phyloP scores from a whole-genome alignment of 2,888 invertebrate species.

The Trichogramma dendrolimi region DNA sequence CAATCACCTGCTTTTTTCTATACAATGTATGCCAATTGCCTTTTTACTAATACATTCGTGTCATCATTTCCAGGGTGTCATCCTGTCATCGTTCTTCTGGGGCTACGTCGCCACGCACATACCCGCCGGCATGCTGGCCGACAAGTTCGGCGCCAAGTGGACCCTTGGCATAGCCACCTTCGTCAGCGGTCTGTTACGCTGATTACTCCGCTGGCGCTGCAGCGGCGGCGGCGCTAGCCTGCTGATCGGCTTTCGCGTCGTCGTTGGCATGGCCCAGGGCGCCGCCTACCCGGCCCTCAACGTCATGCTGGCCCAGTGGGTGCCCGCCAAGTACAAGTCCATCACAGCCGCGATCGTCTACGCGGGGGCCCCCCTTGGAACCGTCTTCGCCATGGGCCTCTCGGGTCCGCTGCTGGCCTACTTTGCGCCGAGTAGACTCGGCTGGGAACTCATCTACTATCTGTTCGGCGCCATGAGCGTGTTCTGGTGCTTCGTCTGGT shows the following conservation, averaged over 20 bases:
- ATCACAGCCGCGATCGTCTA: constrained; percentile 75
- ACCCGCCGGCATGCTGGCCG: constrained; percentile 77
- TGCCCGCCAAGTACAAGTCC: constrained; percentile 65
- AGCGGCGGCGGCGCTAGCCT: constrained; percentile 63
- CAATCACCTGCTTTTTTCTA: background rate
- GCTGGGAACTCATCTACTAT: constrained; percentile 75
- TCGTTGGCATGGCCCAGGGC: constrained; percentile 82
- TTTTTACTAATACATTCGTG: background rate
- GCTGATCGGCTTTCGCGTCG: constrained; percentile 68
- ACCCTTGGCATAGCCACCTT: constrained; percentile 76
- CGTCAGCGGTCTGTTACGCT: constrained; percentile 78
- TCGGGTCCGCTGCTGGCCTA: constrained; percentile 68
- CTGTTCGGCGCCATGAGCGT: constrained; percentile 71
- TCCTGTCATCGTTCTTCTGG: constrained; percentile 79
- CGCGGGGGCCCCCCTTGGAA: constrained; percentile 71
- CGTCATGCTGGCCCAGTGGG: constrained; percentile 76
- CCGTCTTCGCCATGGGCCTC: constrained; percentile 61
- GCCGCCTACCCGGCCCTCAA: constrained; percentile 81
- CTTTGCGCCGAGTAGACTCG: constrained; percentile 48
- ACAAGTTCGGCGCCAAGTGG: constrained; percentile 80
- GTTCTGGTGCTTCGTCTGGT: constrained; percentile 69
- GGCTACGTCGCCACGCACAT: constrained; percentile 79
- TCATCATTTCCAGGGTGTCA: constrained; percentile 62
- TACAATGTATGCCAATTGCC: too few relatives aligned
- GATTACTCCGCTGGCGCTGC: constrained; percentile 71